A percentile compares a stretch with the other conserved stretches of the same genome.
These are phyloP conservation scores for Hyposoter dolosus DNA, from an alignment of 2,888 invertebrate genomes.

Conservation along the genomic window DNA sequence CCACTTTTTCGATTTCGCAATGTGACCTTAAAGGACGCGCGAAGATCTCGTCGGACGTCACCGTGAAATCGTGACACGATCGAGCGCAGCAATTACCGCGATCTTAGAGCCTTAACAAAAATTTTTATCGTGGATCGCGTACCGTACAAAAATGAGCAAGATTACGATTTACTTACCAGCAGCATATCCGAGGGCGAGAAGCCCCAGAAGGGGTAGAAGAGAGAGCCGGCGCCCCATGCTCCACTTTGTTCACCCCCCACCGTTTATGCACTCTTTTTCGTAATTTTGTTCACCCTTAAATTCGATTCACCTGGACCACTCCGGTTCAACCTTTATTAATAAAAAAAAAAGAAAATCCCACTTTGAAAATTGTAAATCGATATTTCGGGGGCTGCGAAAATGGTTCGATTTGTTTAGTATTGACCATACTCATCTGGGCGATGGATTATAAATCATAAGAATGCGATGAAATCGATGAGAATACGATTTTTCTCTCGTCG, in stretches of 20 bases:
- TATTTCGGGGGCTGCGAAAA: slow-evolving; percentile 9
- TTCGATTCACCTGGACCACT: slow-evolving; percentile 18
- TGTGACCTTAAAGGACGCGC: slow-evolving; percentile 74
- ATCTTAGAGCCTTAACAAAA: slow-evolving; percentile 52
- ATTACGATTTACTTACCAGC: slow-evolving; percentile 70
- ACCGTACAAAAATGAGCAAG: slow-evolving; percentile 60
- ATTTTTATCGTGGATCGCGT: slow-evolving; percentile 69
- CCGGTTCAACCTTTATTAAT: slow-evolving; percentile 20
- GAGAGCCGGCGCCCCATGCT: slow-evolving; percentile 72
- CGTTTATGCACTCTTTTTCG: slow-evolving; percentile 45
- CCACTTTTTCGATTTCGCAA: slow-evolving; percentile 78
- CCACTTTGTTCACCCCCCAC: slow-evolving; percentile 59
- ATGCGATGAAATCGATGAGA: not conserved
- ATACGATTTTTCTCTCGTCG: not conserved
- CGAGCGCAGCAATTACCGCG: slow-evolving; percentile 13
- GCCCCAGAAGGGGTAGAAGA: slow-evolving; percentile 75
- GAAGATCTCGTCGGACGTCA: slow-evolving; percentile 28
- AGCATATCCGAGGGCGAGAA: slow-evolving; percentile 74
- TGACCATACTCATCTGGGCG: not conserved
- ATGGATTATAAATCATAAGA: slow-evolving; percentile 24
- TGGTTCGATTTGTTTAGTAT: slow-evolving; percentile 15
- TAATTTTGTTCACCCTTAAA: slow-evolving; percentile 29
- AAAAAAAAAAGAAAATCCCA: slow-evolving; percentile 36
- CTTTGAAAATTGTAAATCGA: slow-evolving; percentile 19
- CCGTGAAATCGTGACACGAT: slow-evolving; percentile 84